These are phyloP conservation scores for Alentia gelatinosa DNA, from an alignment of 2,888 invertebrate genomes.

Conservation along the genomic window DNA sequence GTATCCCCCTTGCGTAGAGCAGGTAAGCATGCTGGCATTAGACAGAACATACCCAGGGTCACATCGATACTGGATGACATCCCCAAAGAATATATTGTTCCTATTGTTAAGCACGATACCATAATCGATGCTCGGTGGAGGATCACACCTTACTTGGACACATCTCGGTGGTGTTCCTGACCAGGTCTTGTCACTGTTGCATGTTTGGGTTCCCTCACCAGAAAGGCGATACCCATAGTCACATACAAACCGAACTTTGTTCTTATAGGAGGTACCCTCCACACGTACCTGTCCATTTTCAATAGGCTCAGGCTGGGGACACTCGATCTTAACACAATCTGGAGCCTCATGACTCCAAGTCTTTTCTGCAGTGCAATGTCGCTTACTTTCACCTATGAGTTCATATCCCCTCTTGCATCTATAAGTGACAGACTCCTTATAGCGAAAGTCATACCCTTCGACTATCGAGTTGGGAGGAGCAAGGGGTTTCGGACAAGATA, in stretches of 20 bases:
- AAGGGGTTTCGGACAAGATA: constrained; percentile 66
- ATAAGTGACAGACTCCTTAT: constrained; percentile 56
- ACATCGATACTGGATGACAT: constrained; percentile 34
- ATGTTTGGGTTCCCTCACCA: constrained; percentile 60
- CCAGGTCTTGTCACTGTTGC: constrained; percentile 69
- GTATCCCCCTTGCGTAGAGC: constrained; percentile 54
- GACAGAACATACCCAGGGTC: constrained; percentile 47
- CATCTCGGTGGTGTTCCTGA: constrained; percentile 67
- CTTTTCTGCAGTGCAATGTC: constrained; percentile 60
- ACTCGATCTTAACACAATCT: constrained; percentile 72
- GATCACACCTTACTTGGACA: constrained; percentile 45
- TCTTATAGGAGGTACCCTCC: neutral
- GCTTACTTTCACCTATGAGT: constrained; percentile 1
- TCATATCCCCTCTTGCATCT: constrained; percentile 48
- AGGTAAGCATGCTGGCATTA: constrained; percentile 50
- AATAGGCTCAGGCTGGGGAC: constrained; percentile 73
- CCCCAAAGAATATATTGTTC: neutral
- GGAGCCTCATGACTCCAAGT: constrained; percentile 60
- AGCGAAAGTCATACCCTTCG: constrained; percentile 56
- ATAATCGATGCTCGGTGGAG: constrained; percentile 4
- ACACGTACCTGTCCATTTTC: constrained; percentile 56
- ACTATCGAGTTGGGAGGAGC: constrained; percentile 35
- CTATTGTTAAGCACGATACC: constrained; percentile 37
- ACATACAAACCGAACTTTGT: constrained; percentile 67
- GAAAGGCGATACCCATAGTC: constrained; percentile 67